Evolutionary conservation across 2,113 vertebrate species (phyloP).

Genomic region (Solea solea): DNA sequence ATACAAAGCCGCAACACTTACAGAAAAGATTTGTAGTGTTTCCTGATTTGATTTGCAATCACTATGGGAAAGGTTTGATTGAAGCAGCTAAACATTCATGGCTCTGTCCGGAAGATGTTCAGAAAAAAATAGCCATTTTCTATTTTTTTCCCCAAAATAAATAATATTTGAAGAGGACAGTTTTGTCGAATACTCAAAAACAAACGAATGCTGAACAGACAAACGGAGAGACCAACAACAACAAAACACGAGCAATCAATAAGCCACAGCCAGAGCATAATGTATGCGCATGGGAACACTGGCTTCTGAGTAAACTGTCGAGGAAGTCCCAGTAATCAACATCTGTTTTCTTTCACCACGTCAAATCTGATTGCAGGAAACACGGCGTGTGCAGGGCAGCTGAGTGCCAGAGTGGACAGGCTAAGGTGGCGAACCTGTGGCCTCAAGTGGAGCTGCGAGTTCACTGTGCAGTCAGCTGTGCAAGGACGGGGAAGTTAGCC

Average conservation of each 20-base stretch:
- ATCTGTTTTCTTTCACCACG: not conserved
- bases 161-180: no score
- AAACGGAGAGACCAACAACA: not conserved
- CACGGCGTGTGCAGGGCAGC: slow-evolving; percentile 7
- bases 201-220: not conserved
- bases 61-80: no score
- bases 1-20: not conserved
- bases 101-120: no score
- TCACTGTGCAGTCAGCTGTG: slow-evolving; percentile 69
- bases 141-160: no score
- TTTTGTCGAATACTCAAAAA: no score
- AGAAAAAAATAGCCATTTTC: no score
- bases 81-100: no score
- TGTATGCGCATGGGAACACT: not conserved
- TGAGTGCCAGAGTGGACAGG: slow-evolving; percentile 14
- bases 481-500: slow-evolving; percentile 20
- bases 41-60: no score
- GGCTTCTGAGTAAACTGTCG: not conserved
- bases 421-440: slow-evolving; percentile 27
- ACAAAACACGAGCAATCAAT: not conserved
- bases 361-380: slow-evolving; percentile 1
- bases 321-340: slow-evolving; percentile 8
- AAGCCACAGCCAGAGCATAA: not conserved
- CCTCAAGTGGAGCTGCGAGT: slow-evolving; percentile 46
- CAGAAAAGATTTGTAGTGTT: not conserved